Evolutionary conservation across 2,113 vertebrate genomes (phyloP), one percentile per base, ranked within the genome.

Genomic region (Indicator indicator): DNA sequence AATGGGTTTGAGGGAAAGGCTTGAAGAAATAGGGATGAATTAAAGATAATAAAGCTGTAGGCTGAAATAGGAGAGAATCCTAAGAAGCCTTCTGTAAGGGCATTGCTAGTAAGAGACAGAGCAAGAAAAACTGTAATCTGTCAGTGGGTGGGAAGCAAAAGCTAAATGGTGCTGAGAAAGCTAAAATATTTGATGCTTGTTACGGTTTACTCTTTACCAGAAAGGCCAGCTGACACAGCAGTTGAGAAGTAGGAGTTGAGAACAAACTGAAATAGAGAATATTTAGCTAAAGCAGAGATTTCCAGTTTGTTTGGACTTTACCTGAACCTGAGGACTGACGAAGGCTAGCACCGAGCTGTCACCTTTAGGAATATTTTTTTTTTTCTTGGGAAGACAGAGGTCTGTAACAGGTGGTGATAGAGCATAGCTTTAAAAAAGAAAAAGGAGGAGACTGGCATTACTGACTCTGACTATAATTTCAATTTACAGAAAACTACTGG

Each of bases 221-320:
- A 73, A 73, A 90, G 32, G 19, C 10, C 42, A 81, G 40, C 46
- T 92, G 89, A 90, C 8, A 77, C 77, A 88, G 73, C 69, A 81
- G 12, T 14, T 52, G 13, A 69, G 63, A 92, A 83, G 14, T 58
- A 67, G 70, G 60, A 56, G 27, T 4, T 1, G 1, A 80, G n/a
- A 46, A 56, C 75, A 88, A 24, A 42, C 3, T 68, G 9, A 70
- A 86, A 7, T 7, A 60, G 38, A 87, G 58, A 84, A 64, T 82
- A 81, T 89, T 95, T 89, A 65, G 28, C 32, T 71, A 78, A 59
- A n/a, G 42, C 14, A 64, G 52, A 90, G 33, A 38, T 86, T 88
- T 92, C 60, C 76, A 71, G 33, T 86, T 88, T 90, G 19, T 64
- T 60, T 74, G 65, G 32, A 83, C 21, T 15, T 90, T 62, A 65